Base-by-base conservation (phyloP, 2,113 vertebrate genomes). In the Scytalopus superciliaris region DNA sequence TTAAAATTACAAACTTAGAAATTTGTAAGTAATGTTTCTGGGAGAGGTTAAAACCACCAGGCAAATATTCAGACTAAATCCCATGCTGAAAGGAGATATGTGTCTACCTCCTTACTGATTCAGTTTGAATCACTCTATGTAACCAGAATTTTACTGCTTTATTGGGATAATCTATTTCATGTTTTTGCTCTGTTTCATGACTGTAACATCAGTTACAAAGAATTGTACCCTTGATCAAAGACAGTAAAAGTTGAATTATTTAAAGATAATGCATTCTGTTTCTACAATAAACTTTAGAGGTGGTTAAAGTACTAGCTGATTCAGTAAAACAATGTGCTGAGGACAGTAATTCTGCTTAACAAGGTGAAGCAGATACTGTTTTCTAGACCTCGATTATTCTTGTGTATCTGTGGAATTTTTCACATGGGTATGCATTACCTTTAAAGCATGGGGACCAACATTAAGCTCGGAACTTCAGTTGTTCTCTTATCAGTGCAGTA, bases 121-220 rank as follows among this genome's bases (percentile, higher is more conserved):
- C 87, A 86, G 15, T 89, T 70, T 93, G 79, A 87, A 90, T 91
- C 30, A 86, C 35, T 67, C 67, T n/a, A 27, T 35, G 31, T 52
- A 77, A 74, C 59, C 12, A 63, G 35, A 79, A 74, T 77, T 91
- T 94, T 95, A 96, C 47, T 90, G 72, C 49, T 95, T 96, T 94
- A 96, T 87, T 90, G 87, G 84, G 79, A 93, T 66, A 86, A 96
- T 96, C 74, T 97, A 7, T 88, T 94, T 96, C 91, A 85, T 84
- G 63, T 86, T 95, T 96, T 93, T 24, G 5, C 47, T 74, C 35
- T 47, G 30, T 88, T 96, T 88, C 82, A 67, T 84, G 67, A 83
- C 85, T 83, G 78, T 75, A 86, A 50, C 67, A 74, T 90, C 78
- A 94, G 31, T 96, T 88, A 77, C 27, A 56, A 85, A 80, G 70